Conservation (phyloP, 2,888 invertebrate species). For the Nudaria mundana region DNA sequence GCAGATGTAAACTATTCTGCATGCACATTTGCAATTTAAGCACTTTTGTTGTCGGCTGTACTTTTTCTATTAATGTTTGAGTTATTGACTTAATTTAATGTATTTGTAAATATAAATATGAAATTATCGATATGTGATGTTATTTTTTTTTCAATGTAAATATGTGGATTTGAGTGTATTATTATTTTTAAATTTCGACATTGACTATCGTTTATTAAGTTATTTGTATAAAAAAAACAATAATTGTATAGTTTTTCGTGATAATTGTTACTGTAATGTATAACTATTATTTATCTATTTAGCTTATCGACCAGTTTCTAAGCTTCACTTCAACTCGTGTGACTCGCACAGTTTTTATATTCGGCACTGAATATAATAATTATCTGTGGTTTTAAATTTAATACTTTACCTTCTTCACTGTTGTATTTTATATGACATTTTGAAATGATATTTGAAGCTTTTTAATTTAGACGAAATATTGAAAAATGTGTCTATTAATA, state of each 20-base stretch:
- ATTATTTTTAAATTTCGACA: constrained; percentile 53
- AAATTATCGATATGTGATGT: constrained; percentile 56
- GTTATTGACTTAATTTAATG: constrained; percentile 34
- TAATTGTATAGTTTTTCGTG: constrained; percentile 34
- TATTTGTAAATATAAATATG: constrained; percentile 65
- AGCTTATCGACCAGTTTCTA: constrained; percentile 42
- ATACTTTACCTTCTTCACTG: constrained; percentile 32
- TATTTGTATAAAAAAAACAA: constrained; percentile 68
- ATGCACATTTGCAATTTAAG: constrained; percentile 9
- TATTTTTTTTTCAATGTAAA: constrained; percentile 70
- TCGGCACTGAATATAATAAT: constrained; percentile 42
- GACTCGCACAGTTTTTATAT: constrained; percentile 47
- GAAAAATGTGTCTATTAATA: no score
- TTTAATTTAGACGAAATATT: no score
- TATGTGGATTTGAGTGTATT: constrained; percentile 70
- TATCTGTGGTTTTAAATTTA: constrained; percentile 39
- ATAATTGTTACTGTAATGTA: constrained; percentile 26
- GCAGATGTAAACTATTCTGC: constrained; percentile 3
- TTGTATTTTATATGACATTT: constrained; percentile 33
- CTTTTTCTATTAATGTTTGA: constrained; percentile 25
- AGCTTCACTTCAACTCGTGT: constrained; percentile 33
- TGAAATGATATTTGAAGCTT: constrained; percentile 13
- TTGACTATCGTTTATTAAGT: constrained; percentile 56
- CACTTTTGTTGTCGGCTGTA: constrained; percentile 17
- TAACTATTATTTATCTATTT: constrained; percentile 53